Percentiles rank a stretch among this genome's conserved stretches.
These are phyloP conservation scores for Gracilinanus agilis DNA, from an alignment of 2,113 vertebrate species.

Conservation along the genomic window DNA sequence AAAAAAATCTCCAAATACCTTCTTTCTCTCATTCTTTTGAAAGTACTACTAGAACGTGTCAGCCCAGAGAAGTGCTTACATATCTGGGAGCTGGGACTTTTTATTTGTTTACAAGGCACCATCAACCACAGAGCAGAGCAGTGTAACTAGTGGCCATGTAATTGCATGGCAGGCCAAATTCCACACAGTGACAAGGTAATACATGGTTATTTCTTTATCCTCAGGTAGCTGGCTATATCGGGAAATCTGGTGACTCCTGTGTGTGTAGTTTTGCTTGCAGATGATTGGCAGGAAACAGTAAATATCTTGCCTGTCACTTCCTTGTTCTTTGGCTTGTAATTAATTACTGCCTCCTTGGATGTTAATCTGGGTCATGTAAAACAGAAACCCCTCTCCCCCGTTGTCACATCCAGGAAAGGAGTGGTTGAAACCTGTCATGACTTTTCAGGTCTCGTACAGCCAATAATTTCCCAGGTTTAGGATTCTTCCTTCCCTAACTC, in stretches of 20 bases:
- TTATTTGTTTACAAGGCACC: conserved; percentile 73
- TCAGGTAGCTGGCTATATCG: conserved; percentile 67
- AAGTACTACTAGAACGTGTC: neutral
- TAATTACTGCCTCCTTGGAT: neutral
- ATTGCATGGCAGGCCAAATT: conserved; percentile 77
- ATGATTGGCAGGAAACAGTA: conserved; percentile 51
- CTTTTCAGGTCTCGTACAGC: neutral
- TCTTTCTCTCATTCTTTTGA: neutral
- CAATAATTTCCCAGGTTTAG: neutral
- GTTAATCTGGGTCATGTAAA: conserved; percentile 6
- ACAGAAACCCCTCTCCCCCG: neutral
- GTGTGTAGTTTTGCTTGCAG: conserved; percentile 34
- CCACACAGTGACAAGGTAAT: conserved; percentile 75
- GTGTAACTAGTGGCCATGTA: conserved; percentile 81
- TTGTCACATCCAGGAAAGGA: neutral
- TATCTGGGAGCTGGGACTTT: conserved; percentile 50
- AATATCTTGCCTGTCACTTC: neutral
- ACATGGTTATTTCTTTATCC: conserved; percentile 68
- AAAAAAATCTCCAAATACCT: neutral
- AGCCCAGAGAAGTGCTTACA: conserved; percentile 40
- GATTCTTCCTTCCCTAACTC: neutral
- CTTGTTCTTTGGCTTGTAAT: neutral
- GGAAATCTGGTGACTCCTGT: conserved; percentile 59
- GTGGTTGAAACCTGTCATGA: neutral
- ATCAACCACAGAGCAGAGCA: conserved; percentile 60